A percentile compares a stretch with the other conserved stretches of the same genome.
phyloP scores from a whole-genome alignment of 2,888 invertebrate genomes.

The Idaea straminata region DNA sequence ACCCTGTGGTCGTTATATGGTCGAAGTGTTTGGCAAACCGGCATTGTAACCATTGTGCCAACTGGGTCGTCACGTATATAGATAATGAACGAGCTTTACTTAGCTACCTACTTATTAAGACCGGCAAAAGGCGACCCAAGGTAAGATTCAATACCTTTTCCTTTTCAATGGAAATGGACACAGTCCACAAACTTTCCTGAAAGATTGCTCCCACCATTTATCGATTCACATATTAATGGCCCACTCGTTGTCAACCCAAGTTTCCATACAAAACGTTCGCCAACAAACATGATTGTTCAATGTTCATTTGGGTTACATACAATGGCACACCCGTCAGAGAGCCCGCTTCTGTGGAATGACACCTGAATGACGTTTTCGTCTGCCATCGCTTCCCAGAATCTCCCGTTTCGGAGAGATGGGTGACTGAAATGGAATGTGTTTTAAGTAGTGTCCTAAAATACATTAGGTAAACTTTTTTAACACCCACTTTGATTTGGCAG shows the following conservation, averaged over 20 bases:
- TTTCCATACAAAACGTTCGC: background rate
- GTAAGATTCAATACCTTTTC: background rate
- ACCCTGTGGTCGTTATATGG: no score
- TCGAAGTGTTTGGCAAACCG: no score
- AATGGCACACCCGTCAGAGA: conserved; percentile 20
- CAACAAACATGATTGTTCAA: conserved; percentile 3
- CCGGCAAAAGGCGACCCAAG: no score
- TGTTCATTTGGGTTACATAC: conserved; percentile 40
- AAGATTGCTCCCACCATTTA: background rate
- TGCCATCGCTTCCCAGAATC: conserved; percentile 23
- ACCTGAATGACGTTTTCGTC: conserved; percentile 29
- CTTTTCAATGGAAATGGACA: background rate
- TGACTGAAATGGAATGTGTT: background rate
- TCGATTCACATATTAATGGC: background rate
- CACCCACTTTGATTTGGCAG: background rate
- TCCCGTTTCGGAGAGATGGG: conserved; percentile 13
- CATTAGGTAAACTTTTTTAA: background rate
- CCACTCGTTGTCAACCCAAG: background rate
- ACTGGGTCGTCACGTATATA: no score
- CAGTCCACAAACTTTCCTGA: background rate
- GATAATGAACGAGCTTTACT: no score
- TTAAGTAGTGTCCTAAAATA: background rate
- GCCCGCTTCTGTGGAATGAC: conserved; percentile 28
- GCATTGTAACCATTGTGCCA: no score
- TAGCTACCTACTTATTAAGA: no score